These are phyloP conservation scores for Parnassius glacialis DNA, from an alignment of 2,888 invertebrate genomes.

Conservation along the genomic window DNA sequence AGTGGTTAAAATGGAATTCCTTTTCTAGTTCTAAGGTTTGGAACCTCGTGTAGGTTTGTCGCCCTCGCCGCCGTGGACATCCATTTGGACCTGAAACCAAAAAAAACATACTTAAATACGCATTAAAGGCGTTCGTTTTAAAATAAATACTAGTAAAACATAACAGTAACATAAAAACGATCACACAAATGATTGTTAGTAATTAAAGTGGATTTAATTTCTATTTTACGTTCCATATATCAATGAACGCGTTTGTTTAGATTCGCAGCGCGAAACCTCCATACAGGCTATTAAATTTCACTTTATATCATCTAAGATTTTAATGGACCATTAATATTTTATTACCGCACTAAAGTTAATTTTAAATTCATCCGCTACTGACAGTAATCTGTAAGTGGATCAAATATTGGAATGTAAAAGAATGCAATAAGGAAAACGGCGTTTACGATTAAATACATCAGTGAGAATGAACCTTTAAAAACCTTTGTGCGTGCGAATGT, in stretches of 20 bases:
- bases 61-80: constrained; percentile 94
- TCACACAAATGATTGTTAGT: constrained; percentile 11
- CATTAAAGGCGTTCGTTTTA: constrained; percentile 21
- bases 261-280: constrained; percentile 59
- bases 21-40: constrained; percentile 99
- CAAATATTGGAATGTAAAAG: constrained; percentile 48
- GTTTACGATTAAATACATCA: constrained; percentile 30
- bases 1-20: constrained; percentile 99
- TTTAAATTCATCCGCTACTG: constrained; percentile 76
- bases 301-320: constrained; percentile 77
- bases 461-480: constrained; percentile 24
- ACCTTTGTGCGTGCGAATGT: constrained; percentile 36
- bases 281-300: constrained; percentile 73
- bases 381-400: constrained; percentile 60
- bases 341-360: constrained; percentile 73
- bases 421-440: constrained; percentile 31
- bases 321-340: constrained; percentile 78
- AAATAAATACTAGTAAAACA: constrained; percentile 8
- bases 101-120: constrained; percentile 23
- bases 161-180: constrained; percentile 26
- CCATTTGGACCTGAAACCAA: constrained; percentile 94
- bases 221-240: constrained; percentile 72
- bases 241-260: constrained; percentile 55
- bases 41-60: constrained; percentile 99
- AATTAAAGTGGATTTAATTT: constrained; percentile 46